Percentiles rank a stretch among this genome's conserved stretches.
phyloP scores from a whole-genome alignment of 2,888 invertebrate genomes.

The Pediacus dermestoides region DNA sequence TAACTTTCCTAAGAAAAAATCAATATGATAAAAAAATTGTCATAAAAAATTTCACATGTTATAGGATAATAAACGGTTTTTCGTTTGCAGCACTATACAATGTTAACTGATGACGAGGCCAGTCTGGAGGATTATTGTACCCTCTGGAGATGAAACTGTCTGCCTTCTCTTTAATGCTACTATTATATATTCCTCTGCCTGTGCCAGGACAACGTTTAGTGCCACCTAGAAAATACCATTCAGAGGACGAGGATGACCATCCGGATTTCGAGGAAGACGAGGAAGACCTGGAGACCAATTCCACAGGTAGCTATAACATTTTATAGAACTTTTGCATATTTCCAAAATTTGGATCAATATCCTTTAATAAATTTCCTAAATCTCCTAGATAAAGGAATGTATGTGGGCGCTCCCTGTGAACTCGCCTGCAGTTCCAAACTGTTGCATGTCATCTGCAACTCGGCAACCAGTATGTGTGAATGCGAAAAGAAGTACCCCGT shows the following conservation, averaged over 20 bases:
- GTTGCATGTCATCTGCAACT: constrained; percentile 75
- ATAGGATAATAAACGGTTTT: constrained; percentile 4
- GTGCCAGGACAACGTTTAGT: constrained; percentile 40
- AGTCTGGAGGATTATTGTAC: constrained; percentile 36
- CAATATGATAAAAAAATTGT: too few relatives aligned
- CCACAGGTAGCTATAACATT: constrained; percentile 51
- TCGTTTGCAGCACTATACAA: constrained; percentile 30
- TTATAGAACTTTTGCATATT: too few relatives aligned
- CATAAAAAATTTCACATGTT: too few relatives aligned
- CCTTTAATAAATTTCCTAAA: constrained; percentile 10
- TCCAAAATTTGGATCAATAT: constrained; percentile 1
- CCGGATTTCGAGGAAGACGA: constrained; percentile 39
- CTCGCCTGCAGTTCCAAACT: constrained; percentile 68
- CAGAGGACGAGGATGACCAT: constrained; percentile 44
- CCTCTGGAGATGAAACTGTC: constrained; percentile 47
- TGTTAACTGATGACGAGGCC: constrained; percentile 39
- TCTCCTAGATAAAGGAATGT: constrained; percentile 70
- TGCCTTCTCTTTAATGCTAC: constrained; percentile 40
- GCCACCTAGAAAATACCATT: constrained; percentile 39
- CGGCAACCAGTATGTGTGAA: constrained; percentile 65
- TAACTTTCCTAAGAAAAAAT: too few relatives aligned
- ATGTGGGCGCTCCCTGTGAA: constrained; percentile 77
- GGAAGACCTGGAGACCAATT: constrained; percentile 45
- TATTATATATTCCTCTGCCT: constrained; percentile 45
- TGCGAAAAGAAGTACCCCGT: constrained; percentile 83